A percentile compares a stretch with the other conserved stretches of the same genome.
phyloP scores from a whole-genome alignment of 2,888 invertebrate species.

The Lasioglossum pauxillum region DNA sequence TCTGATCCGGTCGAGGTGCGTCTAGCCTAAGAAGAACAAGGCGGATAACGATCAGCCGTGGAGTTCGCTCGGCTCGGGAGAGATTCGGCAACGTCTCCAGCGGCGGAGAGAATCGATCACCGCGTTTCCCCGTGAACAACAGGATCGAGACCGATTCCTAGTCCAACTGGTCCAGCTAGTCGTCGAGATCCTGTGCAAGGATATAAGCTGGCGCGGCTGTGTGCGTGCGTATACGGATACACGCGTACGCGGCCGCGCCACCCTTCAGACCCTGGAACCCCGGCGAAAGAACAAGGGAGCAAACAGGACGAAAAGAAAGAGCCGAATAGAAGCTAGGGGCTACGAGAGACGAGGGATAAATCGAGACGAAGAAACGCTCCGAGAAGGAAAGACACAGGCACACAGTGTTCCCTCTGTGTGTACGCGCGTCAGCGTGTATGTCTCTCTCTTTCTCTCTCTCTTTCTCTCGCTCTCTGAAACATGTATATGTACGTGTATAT shows the following conservation, averaged over 20 bases:
- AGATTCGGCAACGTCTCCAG: slow-evolving; percentile 33
- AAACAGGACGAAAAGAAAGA: slow-evolving; percentile 37
- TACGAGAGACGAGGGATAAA: slow-evolving; percentile 41
- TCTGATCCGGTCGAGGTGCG: not conserved
- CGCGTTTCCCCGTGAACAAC: slow-evolving; percentile 38
- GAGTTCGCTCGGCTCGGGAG: slow-evolving; percentile 6
- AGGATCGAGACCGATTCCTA: slow-evolving; percentile 51
- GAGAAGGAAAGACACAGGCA: slow-evolving; percentile 38
- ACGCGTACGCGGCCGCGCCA: slow-evolving; percentile 34
- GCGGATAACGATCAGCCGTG: not conserved
- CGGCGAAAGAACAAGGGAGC: slow-evolving; percentile 30
- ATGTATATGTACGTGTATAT: slow-evolving; percentile 10
- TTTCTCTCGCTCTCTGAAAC: not conserved
- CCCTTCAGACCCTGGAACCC: slow-evolving; percentile 43
- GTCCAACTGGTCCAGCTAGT: slow-evolving; percentile 45
- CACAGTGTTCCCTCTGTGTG: slow-evolving; percentile 7
- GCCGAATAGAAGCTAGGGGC: slow-evolving; percentile 41
- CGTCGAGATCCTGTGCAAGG: slow-evolving; percentile 13
- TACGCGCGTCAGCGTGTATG: not conserved
- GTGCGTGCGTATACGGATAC: not conserved
- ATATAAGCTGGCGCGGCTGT: slow-evolving; percentile 19
- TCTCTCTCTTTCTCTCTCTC: not conserved
- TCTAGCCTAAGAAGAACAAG: not conserved
- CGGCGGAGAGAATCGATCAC: slow-evolving; percentile 43
- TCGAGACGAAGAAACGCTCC: slow-evolving; percentile 37